phyloP scores from a whole-genome alignment of 2,888 invertebrate species.

The Cephus sareptanus region DNA sequence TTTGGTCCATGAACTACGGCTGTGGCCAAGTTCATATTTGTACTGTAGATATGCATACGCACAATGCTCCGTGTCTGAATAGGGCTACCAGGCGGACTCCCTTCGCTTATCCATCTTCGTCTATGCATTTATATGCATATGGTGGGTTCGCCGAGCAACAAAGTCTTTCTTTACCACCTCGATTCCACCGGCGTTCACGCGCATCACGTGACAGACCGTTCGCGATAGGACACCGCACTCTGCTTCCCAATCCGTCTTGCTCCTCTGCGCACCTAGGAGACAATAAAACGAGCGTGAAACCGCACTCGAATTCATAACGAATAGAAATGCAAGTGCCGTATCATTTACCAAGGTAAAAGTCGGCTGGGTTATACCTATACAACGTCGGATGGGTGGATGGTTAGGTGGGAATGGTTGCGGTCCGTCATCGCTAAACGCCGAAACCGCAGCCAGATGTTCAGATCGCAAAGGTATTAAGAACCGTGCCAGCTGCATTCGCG shows the following conservation, averaged over 20 bases:
- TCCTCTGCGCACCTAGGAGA: not conserved
- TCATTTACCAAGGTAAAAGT: not conserved
- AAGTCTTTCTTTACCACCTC: not conserved
- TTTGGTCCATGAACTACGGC: not conserved
- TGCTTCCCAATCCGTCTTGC: not conserved
- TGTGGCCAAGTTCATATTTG: not conserved
- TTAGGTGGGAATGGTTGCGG: conserved; percentile 30
- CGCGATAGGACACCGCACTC: not conserved
- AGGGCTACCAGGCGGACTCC: not conserved
- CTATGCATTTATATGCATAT: not conserved
- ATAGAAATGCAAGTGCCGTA: not conserved
- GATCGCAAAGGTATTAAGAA: conserved; percentile 32
- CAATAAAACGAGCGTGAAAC: not conserved
- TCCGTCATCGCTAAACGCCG: conserved; percentile 55
- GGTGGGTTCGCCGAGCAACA: not conserved
- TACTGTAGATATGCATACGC: not conserved
- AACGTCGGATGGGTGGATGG: not conserved
- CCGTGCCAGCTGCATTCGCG: conserved; percentile 30
- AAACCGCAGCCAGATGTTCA: conserved; percentile 61
- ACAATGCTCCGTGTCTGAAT: not conserved
- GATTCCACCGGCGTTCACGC: not conserved
- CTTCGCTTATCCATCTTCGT: not conserved
- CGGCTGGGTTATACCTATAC: not conserved
- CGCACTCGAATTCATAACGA: not conserved
- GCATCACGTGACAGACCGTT: not conserved